Evolutionary conservation across 2,888 invertebrate species (phyloP).

Genomic region (Drosophila picticornis): DNA sequence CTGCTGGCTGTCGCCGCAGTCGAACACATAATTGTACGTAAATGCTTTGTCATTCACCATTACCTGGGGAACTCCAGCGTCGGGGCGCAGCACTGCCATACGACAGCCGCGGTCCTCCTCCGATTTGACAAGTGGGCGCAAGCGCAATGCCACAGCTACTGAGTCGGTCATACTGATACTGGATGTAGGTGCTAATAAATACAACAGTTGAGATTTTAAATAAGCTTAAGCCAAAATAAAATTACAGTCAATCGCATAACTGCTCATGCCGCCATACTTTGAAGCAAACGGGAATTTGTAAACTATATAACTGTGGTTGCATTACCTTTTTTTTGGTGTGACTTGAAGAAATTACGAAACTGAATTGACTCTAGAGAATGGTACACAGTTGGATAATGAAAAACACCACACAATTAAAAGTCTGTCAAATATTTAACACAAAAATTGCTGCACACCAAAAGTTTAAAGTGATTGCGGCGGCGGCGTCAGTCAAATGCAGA

Average conservation of each 20-base stretch:
- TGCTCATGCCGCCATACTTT: not conserved
- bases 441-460: not conserved
- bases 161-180: slow-evolving; percentile 28
- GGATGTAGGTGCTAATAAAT: not conserved
- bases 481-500: slow-evolving; percentile 24
- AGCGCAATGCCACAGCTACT: slow-evolving; percentile 90
- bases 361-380: not conserved
- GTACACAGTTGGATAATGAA: not conserved
- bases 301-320: not conserved
- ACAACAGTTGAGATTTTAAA: not conserved
- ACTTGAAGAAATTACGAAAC: not conserved
- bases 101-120: slow-evolving; percentile 92
- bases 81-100: slow-evolving; percentile 89
- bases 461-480: not conserved
- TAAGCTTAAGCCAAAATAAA: not conserved
- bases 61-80: slow-evolving; percentile 89
- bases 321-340: not conserved
- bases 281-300: not conserved
- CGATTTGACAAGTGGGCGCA: slow-evolving; percentile 91
- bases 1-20: slow-evolving; percentile 89
- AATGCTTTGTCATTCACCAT: slow-evolving; percentile 88
- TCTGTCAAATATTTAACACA: not conserved
- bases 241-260: not conserved
- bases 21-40: slow-evolving; percentile 94
- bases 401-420: not conserved